A percentile compares a stretch with the other conserved stretches of the same genome.
These are phyloP conservation scores for Mesorhabditis spiculigera DNA, from an alignment of 2,888 invertebrate genomes.

Conservation along the genomic window DNA sequence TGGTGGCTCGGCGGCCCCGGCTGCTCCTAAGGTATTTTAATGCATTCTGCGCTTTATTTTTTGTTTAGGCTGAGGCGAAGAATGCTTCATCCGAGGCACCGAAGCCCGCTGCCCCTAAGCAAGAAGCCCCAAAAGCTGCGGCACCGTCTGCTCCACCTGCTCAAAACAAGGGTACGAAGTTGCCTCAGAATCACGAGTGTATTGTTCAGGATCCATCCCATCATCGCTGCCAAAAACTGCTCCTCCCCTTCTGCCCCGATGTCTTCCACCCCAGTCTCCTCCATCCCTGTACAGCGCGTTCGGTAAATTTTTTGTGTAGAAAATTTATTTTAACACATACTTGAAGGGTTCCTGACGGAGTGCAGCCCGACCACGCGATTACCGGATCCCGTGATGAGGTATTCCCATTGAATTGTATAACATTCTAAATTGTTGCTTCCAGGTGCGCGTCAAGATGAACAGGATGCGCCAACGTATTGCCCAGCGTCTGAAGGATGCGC, in stretches of 20 bases:
- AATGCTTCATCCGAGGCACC: slow-evolving; percentile 15
- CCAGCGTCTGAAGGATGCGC: slow-evolving; percentile 91
- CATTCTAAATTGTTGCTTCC: slow-evolving; percentile 62
- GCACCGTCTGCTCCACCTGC: slow-evolving; percentile 44
- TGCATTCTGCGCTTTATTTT: neutral
- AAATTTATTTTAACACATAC: neutral
- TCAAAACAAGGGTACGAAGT: slow-evolving; percentile 20
- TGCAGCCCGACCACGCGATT: slow-evolving; percentile 53
- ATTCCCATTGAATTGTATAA: slow-evolving; percentile 14
- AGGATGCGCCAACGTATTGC: slow-evolving; percentile 93
- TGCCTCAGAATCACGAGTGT: neutral
- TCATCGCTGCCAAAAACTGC: slow-evolving; percentile 56
- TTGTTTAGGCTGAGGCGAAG: neutral
- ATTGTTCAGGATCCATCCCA: slow-evolving; percentile 54
- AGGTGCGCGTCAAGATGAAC: slow-evolving; percentile 83
- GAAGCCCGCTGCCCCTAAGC: slow-evolving; percentile 47
- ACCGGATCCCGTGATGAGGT: slow-evolving; percentile 71
- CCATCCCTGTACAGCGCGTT: slow-evolving; percentile 47
- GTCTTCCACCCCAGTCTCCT: slow-evolving; percentile 42
- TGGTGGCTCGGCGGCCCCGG: slow-evolving; percentile 24
- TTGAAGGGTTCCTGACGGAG: slow-evolving; percentile 40
- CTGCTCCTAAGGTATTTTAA: slow-evolving; percentile 7
- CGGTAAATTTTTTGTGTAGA: neutral
- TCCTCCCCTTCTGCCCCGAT: slow-evolving; percentile 62
- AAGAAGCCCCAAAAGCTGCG: too few species aligned